Conservation (phyloP, 2,113 vertebrate species). For the Leptobrachium leishanense region DNA sequence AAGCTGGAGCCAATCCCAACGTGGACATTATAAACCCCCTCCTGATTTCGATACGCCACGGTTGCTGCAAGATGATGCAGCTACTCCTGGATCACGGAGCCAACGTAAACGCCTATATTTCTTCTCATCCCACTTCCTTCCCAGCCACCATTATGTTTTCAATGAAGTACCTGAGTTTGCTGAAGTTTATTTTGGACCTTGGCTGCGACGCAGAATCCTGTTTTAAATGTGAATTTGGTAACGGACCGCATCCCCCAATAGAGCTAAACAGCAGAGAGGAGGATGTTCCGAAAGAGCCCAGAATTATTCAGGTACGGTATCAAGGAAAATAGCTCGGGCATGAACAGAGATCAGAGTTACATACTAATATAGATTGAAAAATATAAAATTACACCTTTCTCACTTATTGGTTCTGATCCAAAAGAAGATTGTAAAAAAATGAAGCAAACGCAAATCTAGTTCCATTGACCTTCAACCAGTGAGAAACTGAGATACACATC, state of each 20-base stretch:
- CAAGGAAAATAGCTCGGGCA: no score
- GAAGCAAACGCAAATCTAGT: no score
- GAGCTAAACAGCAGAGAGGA: constrained; percentile 59
- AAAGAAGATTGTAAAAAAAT: no score
- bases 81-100: constrained; percentile 87
- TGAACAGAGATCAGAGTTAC: no score
- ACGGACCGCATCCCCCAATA: constrained; percentile 71
- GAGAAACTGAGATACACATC: no score
- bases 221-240: constrained; percentile 81
- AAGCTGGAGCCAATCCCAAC: constrained; percentile 85
- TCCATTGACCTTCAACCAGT: no score
- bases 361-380: no score
- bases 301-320: constrained; percentile 66
- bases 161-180: constrained; percentile 76
- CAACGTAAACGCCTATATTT: constrained; percentile 73
- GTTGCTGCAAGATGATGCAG: constrained; percentile 76
- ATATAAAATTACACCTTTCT: no score
- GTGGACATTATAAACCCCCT: constrained; percentile 84
- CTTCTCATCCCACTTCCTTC: constrained; percentile 78
- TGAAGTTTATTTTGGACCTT: constrained; percentile 85
- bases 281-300: constrained; percentile 59
- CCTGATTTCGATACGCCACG: constrained; percentile 84
- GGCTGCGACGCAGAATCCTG: constrained; percentile 82
- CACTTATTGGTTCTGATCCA: no score
- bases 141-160: constrained; percentile 85